Conservation (phyloP, 2,797 vertebrate species). For the Pangasius macronema region DNA sequence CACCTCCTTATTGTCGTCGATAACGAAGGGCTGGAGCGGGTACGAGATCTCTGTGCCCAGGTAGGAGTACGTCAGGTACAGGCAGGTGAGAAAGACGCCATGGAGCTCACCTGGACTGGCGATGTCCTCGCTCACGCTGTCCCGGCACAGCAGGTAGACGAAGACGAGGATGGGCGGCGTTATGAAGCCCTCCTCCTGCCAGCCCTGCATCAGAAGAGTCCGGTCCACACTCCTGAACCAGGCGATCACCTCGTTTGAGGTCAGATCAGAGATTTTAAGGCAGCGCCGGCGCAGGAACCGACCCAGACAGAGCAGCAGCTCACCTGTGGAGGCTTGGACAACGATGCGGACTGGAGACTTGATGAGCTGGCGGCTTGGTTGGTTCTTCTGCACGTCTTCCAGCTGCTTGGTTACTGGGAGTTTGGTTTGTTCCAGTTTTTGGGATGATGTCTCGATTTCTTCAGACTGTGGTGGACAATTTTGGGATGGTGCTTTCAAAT, state of each 20-base stretch:
- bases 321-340: slow-evolving; percentile 94
- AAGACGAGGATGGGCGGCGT: slow-evolving; percentile 96
- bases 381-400: slow-evolving; percentile 68
- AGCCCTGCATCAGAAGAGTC: slow-evolving; percentile 93
- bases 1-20: slow-evolving; percentile 88
- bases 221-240: slow-evolving; percentile 97
- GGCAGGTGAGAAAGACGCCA: slow-evolving; percentile 92
- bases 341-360: slow-evolving; percentile 85
- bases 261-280: slow-evolving; percentile 87
- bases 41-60: slow-evolving; percentile 99
- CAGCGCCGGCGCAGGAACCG: slow-evolving; percentile 94
- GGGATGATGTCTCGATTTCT: not conserved
- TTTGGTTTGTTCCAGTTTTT: not conserved
- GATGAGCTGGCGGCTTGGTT: slow-evolving; percentile 69
- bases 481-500: slow-evolving; percentile 38
- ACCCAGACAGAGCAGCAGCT: slow-evolving; percentile 92
- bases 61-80: slow-evolving; percentile 97
- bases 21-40: slow-evolving; percentile 95
- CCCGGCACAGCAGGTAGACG: slow-evolving; percentile 92
- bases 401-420: slow-evolving; percentile 55
- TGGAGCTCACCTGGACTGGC: slow-evolving; percentile 85
- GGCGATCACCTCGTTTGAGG: slow-evolving; percentile 85
- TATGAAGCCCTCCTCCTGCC: slow-evolving; percentile 98
- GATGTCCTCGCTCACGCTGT: slow-evolving; percentile 83
- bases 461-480: not conserved